Conservation (phyloP, 2,797 vertebrate species). For the Tenualosa thibaudeaui region DNA sequence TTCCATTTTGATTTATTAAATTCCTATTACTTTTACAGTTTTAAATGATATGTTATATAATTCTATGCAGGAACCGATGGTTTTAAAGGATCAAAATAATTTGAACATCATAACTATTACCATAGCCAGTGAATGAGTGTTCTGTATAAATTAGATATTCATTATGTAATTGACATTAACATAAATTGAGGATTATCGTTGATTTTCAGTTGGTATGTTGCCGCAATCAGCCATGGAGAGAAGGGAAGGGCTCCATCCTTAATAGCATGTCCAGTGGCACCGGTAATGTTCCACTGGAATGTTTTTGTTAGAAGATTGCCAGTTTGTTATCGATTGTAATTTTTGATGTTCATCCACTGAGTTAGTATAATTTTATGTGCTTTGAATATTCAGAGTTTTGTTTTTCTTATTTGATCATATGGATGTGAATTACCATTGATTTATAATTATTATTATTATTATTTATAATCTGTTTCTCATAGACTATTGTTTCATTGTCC, state of each 20-base stretch:
- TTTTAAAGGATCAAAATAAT: slow-evolving; percentile 63
- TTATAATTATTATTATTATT: slow-evolving; percentile 64
- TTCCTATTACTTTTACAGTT: slow-evolving; percentile 46
- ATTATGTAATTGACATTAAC: neutral
- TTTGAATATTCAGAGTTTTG: neutral
- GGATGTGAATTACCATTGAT: slow-evolving; percentile 59
- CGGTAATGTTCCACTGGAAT: neutral
- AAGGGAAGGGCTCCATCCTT: neutral
- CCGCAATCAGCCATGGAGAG: neutral
- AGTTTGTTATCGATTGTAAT: slow-evolving; percentile 2
- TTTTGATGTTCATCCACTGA: slow-evolving; percentile 53
- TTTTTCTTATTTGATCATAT: slow-evolving; percentile 46
- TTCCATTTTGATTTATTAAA: slow-evolving; percentile 46
- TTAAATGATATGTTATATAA: slow-evolving; percentile 58
- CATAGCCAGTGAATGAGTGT: slow-evolving; percentile 17
- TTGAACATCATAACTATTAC: neutral
- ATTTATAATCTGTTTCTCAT: slow-evolving; percentile 78
- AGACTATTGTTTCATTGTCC: slow-evolving; percentile 77
- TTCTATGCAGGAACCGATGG: slow-evolving; percentile 70
- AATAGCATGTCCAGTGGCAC: neutral
- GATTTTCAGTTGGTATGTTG: neutral
- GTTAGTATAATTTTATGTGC: slow-evolving; percentile 69
- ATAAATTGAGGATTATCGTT: neutral
- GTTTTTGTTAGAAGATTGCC: neutral
- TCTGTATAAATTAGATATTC: neutral